A percentile compares a stretch with the other conserved stretches of the same genome.
phyloP scores from a whole-genome alignment of 2,888 invertebrate genomes.

The Cephus pulcher region DNA sequence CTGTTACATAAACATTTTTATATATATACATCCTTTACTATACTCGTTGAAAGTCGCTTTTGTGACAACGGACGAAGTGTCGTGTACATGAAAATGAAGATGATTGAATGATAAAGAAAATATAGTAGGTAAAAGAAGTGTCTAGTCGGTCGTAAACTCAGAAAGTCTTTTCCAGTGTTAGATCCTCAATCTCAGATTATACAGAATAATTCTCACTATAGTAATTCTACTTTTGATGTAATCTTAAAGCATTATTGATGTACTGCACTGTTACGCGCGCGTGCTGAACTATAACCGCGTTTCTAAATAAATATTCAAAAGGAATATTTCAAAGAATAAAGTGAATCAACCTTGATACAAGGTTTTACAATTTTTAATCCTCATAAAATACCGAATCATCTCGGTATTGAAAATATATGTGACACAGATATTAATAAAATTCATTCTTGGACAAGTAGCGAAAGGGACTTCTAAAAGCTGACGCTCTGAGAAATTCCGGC shows the following conservation, averaged over 20 bases:
- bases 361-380: not conserved
- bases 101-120: not conserved
- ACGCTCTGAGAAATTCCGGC: not conserved
- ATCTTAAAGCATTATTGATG: not conserved
- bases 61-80: not conserved
- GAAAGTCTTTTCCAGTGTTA: not conserved
- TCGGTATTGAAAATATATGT: not conserved
- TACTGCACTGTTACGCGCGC: not conserved
- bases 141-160: not conserved
- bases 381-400: not conserved
- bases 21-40: not conserved
- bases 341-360: not conserved
- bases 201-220: not conserved
- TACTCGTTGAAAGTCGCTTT: not conserved
- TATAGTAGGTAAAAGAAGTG: not conserved
- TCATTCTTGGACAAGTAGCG: not conserved
- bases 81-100: not conserved
- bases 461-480: too few relatives aligned
- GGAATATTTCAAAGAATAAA: not conserved
- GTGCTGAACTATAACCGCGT: not conserved
- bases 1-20: not conserved
- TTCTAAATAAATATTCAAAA: not conserved
- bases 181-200: not conserved
- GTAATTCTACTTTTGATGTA: not conserved
- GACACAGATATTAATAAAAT: not conserved